phyloP scores from a whole-genome alignment of 2,888 invertebrate species.

The Strigamia transsilvanica region DNA sequence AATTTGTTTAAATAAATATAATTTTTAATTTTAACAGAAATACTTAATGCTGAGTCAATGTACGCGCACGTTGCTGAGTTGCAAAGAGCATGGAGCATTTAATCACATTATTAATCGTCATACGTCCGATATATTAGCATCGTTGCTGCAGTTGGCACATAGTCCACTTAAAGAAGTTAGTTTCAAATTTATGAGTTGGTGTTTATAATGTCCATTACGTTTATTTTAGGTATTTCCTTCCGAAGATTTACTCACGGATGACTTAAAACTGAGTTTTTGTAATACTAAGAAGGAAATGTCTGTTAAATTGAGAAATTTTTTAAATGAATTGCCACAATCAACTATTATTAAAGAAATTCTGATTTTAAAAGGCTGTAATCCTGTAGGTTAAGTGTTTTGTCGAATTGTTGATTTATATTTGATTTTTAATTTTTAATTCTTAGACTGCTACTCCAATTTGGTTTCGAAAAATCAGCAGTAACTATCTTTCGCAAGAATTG shows the following conservation, averaged over 20 bases:
- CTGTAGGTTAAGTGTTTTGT: background rate
- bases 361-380: slow-evolving; percentile 66
- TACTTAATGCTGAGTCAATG: background rate
- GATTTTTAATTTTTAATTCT: background rate
- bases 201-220: background rate
- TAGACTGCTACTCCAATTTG: slow-evolving; percentile 69
- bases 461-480: slow-evolving; percentile 71
- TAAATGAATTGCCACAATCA: slow-evolving; percentile 70
- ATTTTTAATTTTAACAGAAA: background rate
- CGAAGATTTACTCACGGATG: background rate
- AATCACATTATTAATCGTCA: background rate
- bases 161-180: background rate
- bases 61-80: background rate
- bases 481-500: slow-evolving; percentile 71
- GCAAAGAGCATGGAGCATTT: background rate
- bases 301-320: slow-evolving; percentile 66
- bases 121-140: background rate
- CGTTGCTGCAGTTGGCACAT: background rate
- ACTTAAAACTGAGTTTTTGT: background rate
- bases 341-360: slow-evolving; percentile 75
- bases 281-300: background rate
- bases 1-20: background rate
- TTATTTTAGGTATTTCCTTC: background rate
- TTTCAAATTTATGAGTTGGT: background rate
- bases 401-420: too few species aligned